Evolutionary conservation across 1,140 invertebrate species (phyloP).

Genomic region (Babylonia areolata): DNA sequence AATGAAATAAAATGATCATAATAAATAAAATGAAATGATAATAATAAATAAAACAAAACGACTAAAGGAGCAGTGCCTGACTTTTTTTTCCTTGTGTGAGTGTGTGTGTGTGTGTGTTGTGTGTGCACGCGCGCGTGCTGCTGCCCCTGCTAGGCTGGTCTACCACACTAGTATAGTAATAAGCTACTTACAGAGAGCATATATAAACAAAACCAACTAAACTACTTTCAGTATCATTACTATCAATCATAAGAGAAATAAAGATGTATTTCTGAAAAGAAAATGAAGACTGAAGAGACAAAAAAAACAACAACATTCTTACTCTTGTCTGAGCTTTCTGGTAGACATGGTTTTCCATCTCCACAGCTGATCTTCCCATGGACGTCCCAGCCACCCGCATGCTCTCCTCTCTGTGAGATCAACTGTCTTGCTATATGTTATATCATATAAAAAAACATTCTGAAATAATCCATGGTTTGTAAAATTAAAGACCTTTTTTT

Average conservation of each 20-base stretch:
- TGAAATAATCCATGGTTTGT: too few species aligned
- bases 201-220: too few species aligned
- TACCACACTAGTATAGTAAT: constrained; percentile 1
- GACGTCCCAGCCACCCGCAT: constrained; percentile 88
- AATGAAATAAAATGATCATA: too few species aligned
- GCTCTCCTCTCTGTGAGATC: constrained; percentile 90
- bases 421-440: too few species aligned
- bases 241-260: too few species aligned
- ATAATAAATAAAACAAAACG: too few species aligned
- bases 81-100: neutral
- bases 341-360: constrained; percentile 96
- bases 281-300: neutral
- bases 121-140: neutral
- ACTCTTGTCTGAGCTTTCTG: constrained; percentile 89
- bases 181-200: neutral
- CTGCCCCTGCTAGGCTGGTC: too few species aligned
- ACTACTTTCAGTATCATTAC: too few species aligned
- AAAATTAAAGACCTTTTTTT: too few species aligned
- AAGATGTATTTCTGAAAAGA: neutral
- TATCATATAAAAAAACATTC: too few species aligned
- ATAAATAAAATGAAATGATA: too few species aligned
- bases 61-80: neutral
- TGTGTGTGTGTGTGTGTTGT: neutral
- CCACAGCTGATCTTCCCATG: constrained; percentile 87
- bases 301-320: constrained; percentile 47